Percentiles rank a stretch among this genome's conserved stretches.
These are phyloP conservation scores for Drosophila dunni DNA, from an alignment of 1,140 invertebrate species.

Conservation along the genomic window DNA sequence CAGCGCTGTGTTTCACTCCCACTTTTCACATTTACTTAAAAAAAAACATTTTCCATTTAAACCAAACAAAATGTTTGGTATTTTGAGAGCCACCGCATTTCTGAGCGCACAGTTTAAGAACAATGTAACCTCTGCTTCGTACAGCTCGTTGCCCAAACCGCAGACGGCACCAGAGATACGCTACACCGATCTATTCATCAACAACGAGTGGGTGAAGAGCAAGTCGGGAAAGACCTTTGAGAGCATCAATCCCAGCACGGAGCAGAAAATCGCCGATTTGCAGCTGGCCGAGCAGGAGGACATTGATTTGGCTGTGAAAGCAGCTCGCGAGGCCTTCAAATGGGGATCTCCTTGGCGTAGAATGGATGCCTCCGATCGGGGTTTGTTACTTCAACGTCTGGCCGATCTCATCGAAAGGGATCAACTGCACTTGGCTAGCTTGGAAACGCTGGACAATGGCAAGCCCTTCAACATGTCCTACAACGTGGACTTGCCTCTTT, in stretches of 20 bases:
- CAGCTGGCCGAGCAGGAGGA: slow-evolving; percentile 93
- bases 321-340: slow-evolving; percentile 92
- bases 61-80: slow-evolving; percentile 63
- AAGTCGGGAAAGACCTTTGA: slow-evolving; percentile 94
- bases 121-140: slow-evolving; percentile 51
- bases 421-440: slow-evolving; percentile 91
- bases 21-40: too few relatives aligned
- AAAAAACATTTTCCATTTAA: too few relatives aligned
- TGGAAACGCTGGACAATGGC: slow-evolving; percentile 98
- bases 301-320: slow-evolving; percentile 93
- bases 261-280: slow-evolving; percentile 93
- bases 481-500: slow-evolving; percentile 89
- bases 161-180: slow-evolving; percentile 72
- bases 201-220: slow-evolving; percentile 98
- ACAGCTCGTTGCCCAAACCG: slow-evolving; percentile 65
- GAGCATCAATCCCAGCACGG: slow-evolving; percentile 95
- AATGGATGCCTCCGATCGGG: slow-evolving; percentile 95
- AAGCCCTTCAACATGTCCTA: slow-evolving; percentile 93
- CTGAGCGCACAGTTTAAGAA: slow-evolving; percentile 55
- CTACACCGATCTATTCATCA: slow-evolving; percentile 94
- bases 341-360: slow-evolving; percentile 93
- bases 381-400: slow-evolving; percentile 90
- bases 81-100: slow-evolving; percentile 58
- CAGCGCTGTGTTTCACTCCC: too few relatives aligned
- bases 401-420: slow-evolving; percentile 94